Percentiles rank a stretch among this genome's conserved stretches.
These are phyloP conservation scores for Mycteria americana DNA, from an alignment of 2,797 vertebrate genomes.

Conservation along the genomic window DNA sequence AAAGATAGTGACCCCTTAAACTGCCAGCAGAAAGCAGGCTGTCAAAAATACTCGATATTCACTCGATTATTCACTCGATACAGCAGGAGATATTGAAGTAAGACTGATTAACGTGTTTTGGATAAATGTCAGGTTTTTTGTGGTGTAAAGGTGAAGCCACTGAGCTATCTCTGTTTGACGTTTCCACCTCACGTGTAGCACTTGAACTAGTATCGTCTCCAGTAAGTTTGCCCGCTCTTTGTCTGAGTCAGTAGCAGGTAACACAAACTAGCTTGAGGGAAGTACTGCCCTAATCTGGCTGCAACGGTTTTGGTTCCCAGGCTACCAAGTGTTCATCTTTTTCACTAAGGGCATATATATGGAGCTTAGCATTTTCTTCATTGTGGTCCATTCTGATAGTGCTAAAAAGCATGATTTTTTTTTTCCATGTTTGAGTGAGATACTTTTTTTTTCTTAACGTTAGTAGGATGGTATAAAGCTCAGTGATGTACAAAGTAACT, in stretches of 20 bases:
- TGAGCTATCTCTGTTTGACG: background rate
- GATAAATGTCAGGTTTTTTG: background rate
- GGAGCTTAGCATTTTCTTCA: background rate
- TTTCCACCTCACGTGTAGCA: background rate
- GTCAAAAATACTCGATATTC: accelerated
- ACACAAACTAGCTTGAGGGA: background rate
- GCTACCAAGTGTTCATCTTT: background rate
- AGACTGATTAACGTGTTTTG: accelerated
- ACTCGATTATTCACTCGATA: background rate
- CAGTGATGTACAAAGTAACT: background rate
- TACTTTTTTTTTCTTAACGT: background rate
- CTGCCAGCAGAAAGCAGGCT: background rate
- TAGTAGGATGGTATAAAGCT: background rate
- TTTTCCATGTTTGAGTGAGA: background rate
- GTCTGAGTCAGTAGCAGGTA: background rate
- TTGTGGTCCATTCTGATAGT: background rate
- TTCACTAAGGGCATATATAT: background rate
- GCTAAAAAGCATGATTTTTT: background rate
- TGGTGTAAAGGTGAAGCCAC: background rate
- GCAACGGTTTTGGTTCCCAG: background rate
- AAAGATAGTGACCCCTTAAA: background rate
- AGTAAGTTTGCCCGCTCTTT: background rate
- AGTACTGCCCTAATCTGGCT: background rate
- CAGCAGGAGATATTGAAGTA: background rate
- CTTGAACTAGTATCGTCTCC: background rate